Evolutionary conservation across 1,140 invertebrate genomes (phyloP).

Genomic region (Diorhabda elongata): DNA sequence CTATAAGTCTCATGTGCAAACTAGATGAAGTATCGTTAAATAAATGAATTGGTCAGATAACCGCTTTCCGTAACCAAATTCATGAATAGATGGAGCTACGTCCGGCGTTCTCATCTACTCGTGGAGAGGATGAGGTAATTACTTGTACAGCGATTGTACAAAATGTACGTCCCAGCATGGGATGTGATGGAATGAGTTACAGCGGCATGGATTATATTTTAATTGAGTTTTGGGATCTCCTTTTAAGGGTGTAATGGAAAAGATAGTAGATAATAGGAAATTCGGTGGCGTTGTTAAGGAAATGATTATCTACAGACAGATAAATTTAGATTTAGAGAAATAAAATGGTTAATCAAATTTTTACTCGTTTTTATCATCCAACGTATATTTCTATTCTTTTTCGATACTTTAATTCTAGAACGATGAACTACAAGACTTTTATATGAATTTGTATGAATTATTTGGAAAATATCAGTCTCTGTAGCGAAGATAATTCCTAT

Average conservation of each 20-base stretch:
- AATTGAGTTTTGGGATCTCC: conserved; percentile 2
- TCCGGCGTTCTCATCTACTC: background rate
- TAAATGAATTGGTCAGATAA: conserved; percentile 5
- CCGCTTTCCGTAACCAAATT: background rate
- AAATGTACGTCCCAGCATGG: background rate
- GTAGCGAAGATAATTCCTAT: no score
- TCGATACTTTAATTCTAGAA: no score
- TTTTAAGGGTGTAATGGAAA: background rate
- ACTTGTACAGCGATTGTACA: background rate
- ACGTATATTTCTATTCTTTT: no score
- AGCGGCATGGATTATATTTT: background rate
- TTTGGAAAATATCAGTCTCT: no score
- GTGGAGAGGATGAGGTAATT: background rate
- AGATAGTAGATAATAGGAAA: conserved; percentile 2
- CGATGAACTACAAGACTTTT: no score
- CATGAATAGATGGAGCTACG: conserved; percentile 1
- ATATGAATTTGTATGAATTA: no score
- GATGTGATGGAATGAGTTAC: background rate
- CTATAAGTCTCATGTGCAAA: conserved; percentile 22
- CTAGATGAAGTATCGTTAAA: conserved; percentile 16
- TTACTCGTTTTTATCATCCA: no score
- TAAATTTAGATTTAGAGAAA: no score
- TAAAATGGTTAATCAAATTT: no score
- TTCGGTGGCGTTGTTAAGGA: background rate
- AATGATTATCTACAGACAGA: no score